Percentiles rank a stretch among this genome's conserved stretches.
Evolutionary conservation across 2,797 vertebrate genomes (phyloP).

Genomic region (Pseudochaenichthys georgianus): DNA sequence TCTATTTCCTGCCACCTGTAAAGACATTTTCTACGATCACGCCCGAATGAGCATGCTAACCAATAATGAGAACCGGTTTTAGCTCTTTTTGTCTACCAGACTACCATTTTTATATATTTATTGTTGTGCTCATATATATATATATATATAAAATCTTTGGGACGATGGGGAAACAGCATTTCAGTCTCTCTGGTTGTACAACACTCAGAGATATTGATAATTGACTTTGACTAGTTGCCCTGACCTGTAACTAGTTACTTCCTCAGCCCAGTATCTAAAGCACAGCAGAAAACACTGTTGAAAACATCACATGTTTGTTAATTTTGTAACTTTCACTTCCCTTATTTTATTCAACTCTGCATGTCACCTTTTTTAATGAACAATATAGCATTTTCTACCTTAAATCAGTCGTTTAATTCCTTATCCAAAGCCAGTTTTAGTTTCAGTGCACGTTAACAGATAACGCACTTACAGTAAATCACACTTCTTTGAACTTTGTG

Average conservation of each 20-base stretch:
- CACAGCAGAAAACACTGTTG: not conserved
- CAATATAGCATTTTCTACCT: not conserved
- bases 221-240: not conserved
- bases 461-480: not conserved
- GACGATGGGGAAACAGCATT: no score
- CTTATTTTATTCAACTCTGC: not conserved
- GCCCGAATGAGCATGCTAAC: no score
- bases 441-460: not conserved
- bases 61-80: no score
- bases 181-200: no score
- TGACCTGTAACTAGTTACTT: not conserved
- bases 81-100: no score
- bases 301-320: not conserved
- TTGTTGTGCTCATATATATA: no score
- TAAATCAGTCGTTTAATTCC: not conserved
- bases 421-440: conserved; percentile 16
- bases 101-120: no score
- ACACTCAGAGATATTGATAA: no score
- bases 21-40: no score
- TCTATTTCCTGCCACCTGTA: not conserved
- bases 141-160: no score
- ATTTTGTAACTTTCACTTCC: not conserved
- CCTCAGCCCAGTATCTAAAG: not conserved
- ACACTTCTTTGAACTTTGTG: no score
- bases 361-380: not conserved